These are phyloP conservation scores for Protula sp. DNA, from an alignment of 2,888 invertebrate species.

Conservation along the genomic window DNA sequence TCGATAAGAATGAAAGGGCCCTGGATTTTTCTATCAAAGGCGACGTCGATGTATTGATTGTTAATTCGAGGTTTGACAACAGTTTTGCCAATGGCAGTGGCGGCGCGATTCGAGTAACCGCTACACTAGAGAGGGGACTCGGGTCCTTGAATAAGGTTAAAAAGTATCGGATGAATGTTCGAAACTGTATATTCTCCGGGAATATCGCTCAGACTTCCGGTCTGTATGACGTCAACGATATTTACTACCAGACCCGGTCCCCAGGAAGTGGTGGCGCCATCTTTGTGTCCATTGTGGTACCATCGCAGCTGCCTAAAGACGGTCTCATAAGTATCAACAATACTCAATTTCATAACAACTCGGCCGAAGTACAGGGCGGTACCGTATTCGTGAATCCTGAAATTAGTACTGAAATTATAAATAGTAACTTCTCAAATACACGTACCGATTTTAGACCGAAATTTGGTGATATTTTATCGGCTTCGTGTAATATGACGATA, in stretches of 20 bases:
- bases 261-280: slow-evolving; percentile 13
- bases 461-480: slow-evolving; percentile 8
- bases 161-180: background rate
- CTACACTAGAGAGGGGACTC: slow-evolving; percentile 4
- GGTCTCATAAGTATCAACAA: slow-evolving; percentile 7
- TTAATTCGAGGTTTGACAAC: slow-evolving; percentile 3
- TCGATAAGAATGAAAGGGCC: background rate
- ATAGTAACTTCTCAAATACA: background rate
- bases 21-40: slow-evolving; percentile 11
- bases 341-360: slow-evolving; percentile 10
- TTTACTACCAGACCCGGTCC: slow-evolving; percentile 5
- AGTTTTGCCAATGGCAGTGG: slow-evolving; percentile 12
- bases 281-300: slow-evolving; percentile 1
- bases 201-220: slow-evolving; percentile 5
- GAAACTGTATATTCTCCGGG: background rate
- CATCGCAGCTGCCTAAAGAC: background rate
- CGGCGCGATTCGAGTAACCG: slow-evolving; percentile 10
- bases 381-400: slow-evolving; percentile 10
- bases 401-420: background rate
- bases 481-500: slow-evolving; percentile 7
- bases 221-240: background rate
- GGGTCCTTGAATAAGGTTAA: background rate
- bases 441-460: background rate
- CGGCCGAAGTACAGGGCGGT: slow-evolving; percentile 15
- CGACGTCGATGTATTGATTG: background rate